These are phyloP conservation scores for Chiloscyllium punctatum DNA, from an alignment of 2,797 vertebrate species.

Conservation along the genomic window DNA sequence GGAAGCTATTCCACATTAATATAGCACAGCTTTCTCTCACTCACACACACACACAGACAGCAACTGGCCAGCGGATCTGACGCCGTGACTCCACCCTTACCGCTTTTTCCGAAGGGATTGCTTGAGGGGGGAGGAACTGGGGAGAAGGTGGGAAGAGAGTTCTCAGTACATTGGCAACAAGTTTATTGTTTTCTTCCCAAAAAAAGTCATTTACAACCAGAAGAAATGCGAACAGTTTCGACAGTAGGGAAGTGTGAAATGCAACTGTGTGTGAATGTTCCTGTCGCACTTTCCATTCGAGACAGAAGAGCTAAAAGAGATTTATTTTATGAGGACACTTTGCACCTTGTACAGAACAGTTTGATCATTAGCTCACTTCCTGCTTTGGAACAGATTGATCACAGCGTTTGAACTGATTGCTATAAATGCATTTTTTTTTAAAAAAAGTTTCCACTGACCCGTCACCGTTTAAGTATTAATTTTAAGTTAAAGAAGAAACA, in stretches of 20 bases:
- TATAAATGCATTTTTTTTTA: not conserved
- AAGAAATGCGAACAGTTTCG: not conserved
- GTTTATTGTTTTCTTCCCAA: not conserved
- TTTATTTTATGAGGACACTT: not conserved
- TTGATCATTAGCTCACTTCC: not conserved
- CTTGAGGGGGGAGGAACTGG: not conserved
- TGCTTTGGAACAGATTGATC: constrained; percentile 1
- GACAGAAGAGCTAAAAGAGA: not conserved
- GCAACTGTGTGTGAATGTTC: constrained; percentile 8
- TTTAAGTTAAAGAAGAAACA: not conserved
- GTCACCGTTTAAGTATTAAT: not conserved
- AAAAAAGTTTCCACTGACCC: not conserved
- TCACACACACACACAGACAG: not conserved
- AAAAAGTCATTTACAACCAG: not conserved
- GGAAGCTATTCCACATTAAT: not conserved
- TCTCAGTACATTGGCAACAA: not conserved
- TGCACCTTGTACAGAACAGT: constrained; percentile 22
- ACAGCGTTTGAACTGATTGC: not conserved
- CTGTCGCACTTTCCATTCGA: not conserved
- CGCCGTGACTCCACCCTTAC: not conserved
- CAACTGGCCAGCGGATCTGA: not conserved
- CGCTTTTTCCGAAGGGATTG: too few species aligned
- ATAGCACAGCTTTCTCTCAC: not conserved
- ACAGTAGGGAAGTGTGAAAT: not conserved
- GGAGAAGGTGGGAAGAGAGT: not conserved